Conservation (phyloP, 2,888 invertebrate species). For the Hyposoter didymator region DNA sequence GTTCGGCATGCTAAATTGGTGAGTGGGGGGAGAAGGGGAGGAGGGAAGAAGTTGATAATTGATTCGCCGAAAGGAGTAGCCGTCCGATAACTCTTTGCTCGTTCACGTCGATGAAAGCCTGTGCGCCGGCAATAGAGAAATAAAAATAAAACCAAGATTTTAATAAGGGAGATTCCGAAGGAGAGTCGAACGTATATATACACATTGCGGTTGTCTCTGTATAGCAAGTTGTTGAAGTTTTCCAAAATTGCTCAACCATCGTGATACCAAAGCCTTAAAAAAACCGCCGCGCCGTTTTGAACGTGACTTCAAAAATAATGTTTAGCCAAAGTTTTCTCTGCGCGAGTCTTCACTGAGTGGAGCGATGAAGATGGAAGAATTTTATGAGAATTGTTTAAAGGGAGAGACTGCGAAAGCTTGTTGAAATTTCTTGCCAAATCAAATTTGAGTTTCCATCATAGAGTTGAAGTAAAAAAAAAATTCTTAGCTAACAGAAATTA, state of each 20-base stretch:
- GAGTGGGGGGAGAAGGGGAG: slow-evolving; percentile 18
- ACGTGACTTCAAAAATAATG: not conserved
- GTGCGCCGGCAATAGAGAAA: slow-evolving; percentile 47
- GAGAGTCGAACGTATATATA: not conserved
- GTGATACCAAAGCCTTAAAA: not conserved
- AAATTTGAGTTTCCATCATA: not conserved
- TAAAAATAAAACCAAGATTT: slow-evolving; percentile 48
- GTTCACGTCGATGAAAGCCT: slow-evolving; percentile 48
- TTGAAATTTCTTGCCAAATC: not conserved
- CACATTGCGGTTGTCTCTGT: not conserved
- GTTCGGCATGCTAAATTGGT: slow-evolving; percentile 37
- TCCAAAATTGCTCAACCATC: not conserved
- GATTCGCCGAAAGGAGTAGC: slow-evolving; percentile 69
- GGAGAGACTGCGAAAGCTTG: not conserved
- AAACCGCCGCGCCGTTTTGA: not conserved
- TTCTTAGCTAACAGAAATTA: not conserved
- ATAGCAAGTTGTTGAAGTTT: not conserved
- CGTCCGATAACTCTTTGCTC: slow-evolving; percentile 65
- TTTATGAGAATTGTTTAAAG: not conserved
- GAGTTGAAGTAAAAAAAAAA: not conserved
- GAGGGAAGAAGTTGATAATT: slow-evolving; percentile 68
- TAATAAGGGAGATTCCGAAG: slow-evolving; percentile 1
- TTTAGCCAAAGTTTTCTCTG: not conserved
- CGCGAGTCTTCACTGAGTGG: not conserved
- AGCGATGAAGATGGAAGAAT: not conserved